Evolutionary conservation across 2,888 invertebrate genomes (phyloP), one percentile per base, ranked within the genome.

Genomic region (Ceraclea dissimilis): DNA sequence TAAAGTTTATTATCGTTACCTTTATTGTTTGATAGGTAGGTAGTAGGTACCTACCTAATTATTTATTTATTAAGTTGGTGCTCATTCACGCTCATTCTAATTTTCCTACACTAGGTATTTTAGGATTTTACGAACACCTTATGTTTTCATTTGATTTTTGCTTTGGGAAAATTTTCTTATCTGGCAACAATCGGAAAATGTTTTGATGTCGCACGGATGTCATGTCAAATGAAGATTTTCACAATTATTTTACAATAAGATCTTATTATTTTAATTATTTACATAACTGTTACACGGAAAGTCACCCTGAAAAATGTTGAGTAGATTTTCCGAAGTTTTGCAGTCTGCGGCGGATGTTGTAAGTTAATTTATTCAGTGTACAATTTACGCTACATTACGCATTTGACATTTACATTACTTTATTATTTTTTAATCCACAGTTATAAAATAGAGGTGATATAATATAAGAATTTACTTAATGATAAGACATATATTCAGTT

Each of bases 291-390:
- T 49, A 8, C 22, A 49, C 11, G 26, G 13, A 16, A 18, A 49
- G 2, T 49, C 8, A 13, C n/a, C 4, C 2, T 22, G 4, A 39
- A 26, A 54, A 20, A 79, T 79, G 78, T 67, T 79, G 59, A 77
- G 79, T 65, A 70, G 79, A 66, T 77, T 80, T 69, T 79, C 79
- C 51, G 78, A 78, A 65, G 80, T 74, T 51, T 66, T 80, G 60
- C 79, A 80, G 68, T 73, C 74, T 60, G 69, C 69, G 22, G 79
- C 79, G 62, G 80, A 80, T 67, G 79, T 80, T 63, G 80, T 80
- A 61, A 63, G 66, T 54, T 33, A 11, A 20, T 21, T 26, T 16
- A 4, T 8, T 16, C 8, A 6, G 4, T 4, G 26, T 6, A 19
- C 13, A 20, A 13, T 39, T 31, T 19, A 33, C 31, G 26, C 46